Conservation (phyloP, 1,140 invertebrate species). For the Bradysia coprophila region DNA sequence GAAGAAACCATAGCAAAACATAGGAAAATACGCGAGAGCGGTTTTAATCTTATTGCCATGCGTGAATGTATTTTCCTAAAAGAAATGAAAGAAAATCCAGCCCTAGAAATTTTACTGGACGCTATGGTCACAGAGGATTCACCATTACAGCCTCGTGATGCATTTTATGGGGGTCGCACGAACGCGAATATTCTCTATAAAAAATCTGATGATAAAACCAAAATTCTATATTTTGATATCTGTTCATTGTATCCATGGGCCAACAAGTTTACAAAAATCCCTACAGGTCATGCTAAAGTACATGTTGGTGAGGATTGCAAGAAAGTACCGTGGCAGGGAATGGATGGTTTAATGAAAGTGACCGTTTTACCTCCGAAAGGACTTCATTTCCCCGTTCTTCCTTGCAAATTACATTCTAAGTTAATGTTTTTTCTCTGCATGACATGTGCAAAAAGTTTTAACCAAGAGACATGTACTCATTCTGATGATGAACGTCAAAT, state of each 20-base stretch:
- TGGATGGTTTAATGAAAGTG: background rate
- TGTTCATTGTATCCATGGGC: background rate
- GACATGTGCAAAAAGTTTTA: background rate
- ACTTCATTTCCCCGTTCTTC: background rate
- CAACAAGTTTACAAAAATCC: background rate
- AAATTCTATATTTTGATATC: background rate
- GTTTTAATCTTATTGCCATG: too few relatives aligned
- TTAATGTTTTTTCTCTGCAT: background rate
- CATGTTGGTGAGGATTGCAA: slow-evolving; percentile 5
- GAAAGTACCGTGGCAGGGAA: too few relatives aligned
- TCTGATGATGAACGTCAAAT: slow-evolving; percentile 13
- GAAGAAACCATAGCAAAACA: background rate
- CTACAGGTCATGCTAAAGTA: background rate
- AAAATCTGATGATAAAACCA: background rate
- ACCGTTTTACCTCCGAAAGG: background rate
- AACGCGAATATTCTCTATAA: background rate
- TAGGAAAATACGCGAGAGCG: too few relatives aligned
- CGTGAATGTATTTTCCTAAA: too few relatives aligned
- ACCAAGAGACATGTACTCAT: slow-evolving; percentile 11
- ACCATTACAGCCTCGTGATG: background rate
- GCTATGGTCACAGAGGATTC: too few relatives aligned
- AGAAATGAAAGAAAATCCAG: too few relatives aligned
- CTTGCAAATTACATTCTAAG: background rate
- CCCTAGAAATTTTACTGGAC: too few relatives aligned
- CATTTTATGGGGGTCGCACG: slow-evolving; percentile 5